Conservation (phyloP, 2,888 invertebrate genomes). For the Phaonia tiefii region DNA sequence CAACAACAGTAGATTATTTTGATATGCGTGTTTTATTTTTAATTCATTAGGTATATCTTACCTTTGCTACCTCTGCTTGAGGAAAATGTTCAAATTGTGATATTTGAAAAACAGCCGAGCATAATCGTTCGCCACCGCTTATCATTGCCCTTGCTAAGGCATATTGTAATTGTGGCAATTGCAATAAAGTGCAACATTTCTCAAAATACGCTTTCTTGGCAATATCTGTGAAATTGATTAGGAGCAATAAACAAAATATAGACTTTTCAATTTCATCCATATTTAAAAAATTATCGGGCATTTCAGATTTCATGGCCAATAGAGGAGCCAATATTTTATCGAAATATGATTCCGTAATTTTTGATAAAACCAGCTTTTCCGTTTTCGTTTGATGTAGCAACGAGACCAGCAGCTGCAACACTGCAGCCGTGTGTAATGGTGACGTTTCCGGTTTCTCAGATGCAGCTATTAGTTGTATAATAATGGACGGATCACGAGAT, state of each 20-base stretch:
- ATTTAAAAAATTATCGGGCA: conserved; percentile 68
- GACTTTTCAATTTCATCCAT: conserved; percentile 75
- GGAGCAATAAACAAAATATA: conserved; percentile 74
- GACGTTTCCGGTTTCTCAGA: conserved; percentile 75
- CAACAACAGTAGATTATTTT: conserved; percentile 2
- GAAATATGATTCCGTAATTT: conserved; percentile 78
- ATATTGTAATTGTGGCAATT: conserved; percentile 76
- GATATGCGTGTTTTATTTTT: neutral
- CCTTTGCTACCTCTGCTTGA: conserved; percentile 75
- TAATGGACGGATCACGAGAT: conserved; percentile 72
- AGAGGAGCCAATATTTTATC: conserved; percentile 77
- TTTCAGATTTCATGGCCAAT: conserved; percentile 72
- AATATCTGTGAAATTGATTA: conserved; percentile 77
- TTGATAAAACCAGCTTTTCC: conserved; percentile 77
- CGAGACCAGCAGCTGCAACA: conserved; percentile 73
- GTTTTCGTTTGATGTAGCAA: conserved; percentile 76
- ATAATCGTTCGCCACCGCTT: conserved; percentile 73
- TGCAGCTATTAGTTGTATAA: conserved; percentile 73
- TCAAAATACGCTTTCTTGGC: conserved; percentile 78
- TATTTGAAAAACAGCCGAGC: conserved; percentile 77
- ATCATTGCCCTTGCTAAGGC: conserved; percentile 77
- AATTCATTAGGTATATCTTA: conserved; percentile 52
- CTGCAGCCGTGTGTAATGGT: conserved; percentile 72
- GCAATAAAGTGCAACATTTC: conserved; percentile 75
- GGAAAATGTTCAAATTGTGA: conserved; percentile 78